Conservation (phyloP, 2,113 vertebrate species). For the cat (Felis catus) region F.catus_Fca126_mat1.0 CM031425.1:7597501-7598000, state of each 20-base stretch:
- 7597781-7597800: neutral
- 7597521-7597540: rapidly evolving
- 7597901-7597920: neutral
- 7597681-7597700: neutral
- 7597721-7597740: neutral
- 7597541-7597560: too few relatives aligned
- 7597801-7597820: neutral
- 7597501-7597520: rapidly evolving
- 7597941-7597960: neutral
- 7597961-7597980: neutral
- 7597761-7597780: neutral
- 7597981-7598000: too few relatives aligned
- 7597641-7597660: neutral
- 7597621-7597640: too few relatives aligned
- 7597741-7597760: neutral
- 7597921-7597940: neutral
- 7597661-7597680: neutral
- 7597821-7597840: neutral
- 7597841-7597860: neutral
- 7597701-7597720: neutral
- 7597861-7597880: neutral
- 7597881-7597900: neutral
- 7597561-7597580: neutral
- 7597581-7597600: neutral
- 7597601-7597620: neutral